A percentile compares a stretch with the other conserved stretches of the same genome.
Evolutionary conservation across 2,797 vertebrate genomes (phyloP).

Genomic region (Rhincodon typus): DNA sequence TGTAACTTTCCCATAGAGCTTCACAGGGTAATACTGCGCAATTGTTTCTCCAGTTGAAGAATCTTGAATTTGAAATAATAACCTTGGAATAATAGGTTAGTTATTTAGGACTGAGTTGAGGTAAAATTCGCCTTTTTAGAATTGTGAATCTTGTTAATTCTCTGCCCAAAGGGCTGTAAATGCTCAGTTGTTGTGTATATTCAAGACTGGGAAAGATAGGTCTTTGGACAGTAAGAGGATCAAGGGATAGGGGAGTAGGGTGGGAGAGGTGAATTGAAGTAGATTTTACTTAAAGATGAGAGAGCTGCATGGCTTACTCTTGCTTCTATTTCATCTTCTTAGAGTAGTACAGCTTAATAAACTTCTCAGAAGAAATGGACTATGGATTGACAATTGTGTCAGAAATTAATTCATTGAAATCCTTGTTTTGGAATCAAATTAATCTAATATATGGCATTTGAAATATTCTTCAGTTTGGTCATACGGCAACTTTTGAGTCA

Average conservation of each 20-base stretch:
- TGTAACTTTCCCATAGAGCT: too few species aligned
- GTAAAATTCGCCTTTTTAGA: too few species aligned
- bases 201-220: too few species aligned
- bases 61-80: too few species aligned
- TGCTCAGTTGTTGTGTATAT: too few species aligned
- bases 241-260: neutral
- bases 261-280: neutral
- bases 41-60: too few species aligned
- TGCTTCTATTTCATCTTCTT: neutral
- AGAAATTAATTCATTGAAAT: neutral
- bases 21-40: too few species aligned
- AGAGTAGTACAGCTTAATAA: neutral
- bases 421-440: neutral
- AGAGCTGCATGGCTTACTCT: neutral
- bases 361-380: neutral
- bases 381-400: neutral
- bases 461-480: neutral
- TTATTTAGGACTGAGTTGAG: too few species aligned
- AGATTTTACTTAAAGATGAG: neutral
- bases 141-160: too few species aligned
- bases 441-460: neutral
- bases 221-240: too few species aligned
- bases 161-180: too few species aligned
- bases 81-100: too few species aligned
- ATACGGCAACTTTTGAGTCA: neutral